Base-by-base conservation (phyloP, 2,888 invertebrate genomes). In the Scaptomyza parva region DNA sequence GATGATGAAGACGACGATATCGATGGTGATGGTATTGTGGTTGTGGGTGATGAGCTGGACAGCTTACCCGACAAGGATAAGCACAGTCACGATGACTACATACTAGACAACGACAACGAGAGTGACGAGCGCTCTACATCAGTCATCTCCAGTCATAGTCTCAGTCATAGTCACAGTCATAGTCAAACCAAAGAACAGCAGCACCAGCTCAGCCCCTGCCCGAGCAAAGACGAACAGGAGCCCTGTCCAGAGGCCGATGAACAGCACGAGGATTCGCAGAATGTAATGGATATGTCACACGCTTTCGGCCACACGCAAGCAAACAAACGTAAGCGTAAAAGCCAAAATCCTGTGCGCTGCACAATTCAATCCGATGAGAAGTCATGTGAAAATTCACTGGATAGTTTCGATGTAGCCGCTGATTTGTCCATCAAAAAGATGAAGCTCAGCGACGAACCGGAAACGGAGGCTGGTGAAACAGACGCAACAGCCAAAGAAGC, bases 281-380 rank as follows among this genome's bases (percentile, higher is more conserved):
- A 93, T 86, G 57, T 63, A 5, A 72, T 68, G 4, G 70, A 70
- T 17, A 70, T 65, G 14, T 92, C 57, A 8, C 70, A 57, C n/a
- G 65, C 71, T 1, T 52, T 20, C 12, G 74, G 67, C 33, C 75
- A 79, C 33, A 75, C 95, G 17, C 83, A 89, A 64, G 89, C 95
- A n/a, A 94, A 94, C 86, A 96, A 95, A 88, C 93, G 97, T 57
- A 98, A 98, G 91, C 93, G 97, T 26, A 98, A 98, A 92, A 97
- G 95, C 82, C 95, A 96, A 81, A 97, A 97, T 90, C 97, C 97
- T 0, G 96, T 96, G 1, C 94, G 96, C 70, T 95, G 96, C 88
- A 94, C 96, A n/a, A 83, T 92, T 26, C 90, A 92, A 52, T 90
- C 91, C 33, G 86, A 89, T 55, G 89, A 90, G 67, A 89, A 90